These are phyloP conservation scores for Xyrichtys novacula DNA, from an alignment of 2,797 vertebrate species.

Conservation along the genomic window DNA sequence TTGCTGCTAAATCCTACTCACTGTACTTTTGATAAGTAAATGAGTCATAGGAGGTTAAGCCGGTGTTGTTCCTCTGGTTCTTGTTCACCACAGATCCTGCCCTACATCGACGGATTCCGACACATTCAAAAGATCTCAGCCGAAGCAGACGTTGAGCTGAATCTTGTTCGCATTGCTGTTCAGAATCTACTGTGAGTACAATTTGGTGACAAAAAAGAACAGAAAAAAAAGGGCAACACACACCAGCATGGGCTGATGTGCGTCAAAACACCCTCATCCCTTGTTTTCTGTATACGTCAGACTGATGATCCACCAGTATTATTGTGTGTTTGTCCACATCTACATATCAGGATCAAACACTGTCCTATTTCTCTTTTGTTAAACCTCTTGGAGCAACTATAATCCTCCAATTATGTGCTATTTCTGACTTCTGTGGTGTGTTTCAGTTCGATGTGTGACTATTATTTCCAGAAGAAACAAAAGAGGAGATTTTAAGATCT, in stretches of 20 bases:
- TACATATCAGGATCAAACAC: background rate
- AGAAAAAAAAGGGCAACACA: constrained; percentile 10
- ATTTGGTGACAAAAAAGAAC: background rate
- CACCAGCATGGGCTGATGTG: background rate
- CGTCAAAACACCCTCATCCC: background rate
- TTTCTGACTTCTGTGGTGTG: background rate
- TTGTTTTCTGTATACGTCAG: constrained; percentile 1
- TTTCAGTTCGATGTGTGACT: background rate
- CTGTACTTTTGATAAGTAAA: constrained; percentile 4
- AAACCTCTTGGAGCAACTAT: too few species aligned
- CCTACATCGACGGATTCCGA: constrained; percentile 96
- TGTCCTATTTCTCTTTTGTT: background rate
- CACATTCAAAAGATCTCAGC: constrained; percentile 98
- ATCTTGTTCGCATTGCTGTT: constrained; percentile 96
- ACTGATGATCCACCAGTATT: background rate
- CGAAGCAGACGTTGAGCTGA: constrained; percentile 96
- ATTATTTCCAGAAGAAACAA: background rate
- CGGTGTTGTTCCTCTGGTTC: background rate
- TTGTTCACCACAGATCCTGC: constrained; percentile 89
- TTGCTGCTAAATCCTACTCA: too few species aligned
- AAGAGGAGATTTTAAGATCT: background rate
- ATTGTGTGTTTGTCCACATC: background rate
- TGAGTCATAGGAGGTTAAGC: background rate
- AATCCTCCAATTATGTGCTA: too few species aligned
- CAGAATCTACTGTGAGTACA: constrained; percentile 96